Evolutionary conservation across 2,888 invertebrate genomes (phyloP).

Genomic region (Lathronympha strigana): DNA sequence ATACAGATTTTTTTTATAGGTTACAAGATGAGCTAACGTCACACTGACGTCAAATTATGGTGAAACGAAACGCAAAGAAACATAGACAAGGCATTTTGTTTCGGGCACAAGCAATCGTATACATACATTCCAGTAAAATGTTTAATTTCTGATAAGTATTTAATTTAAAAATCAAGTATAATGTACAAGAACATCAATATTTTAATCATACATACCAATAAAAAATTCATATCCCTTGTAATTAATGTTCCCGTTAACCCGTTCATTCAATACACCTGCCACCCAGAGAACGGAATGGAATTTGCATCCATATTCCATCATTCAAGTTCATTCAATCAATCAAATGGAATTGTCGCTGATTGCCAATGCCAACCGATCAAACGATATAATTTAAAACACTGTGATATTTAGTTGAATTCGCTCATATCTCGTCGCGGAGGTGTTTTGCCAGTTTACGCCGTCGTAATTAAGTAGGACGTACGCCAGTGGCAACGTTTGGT

Average conservation of each 20-base stretch:
- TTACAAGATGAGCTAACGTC: too few relatives aligned
- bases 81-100: not conserved
- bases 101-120: not conserved
- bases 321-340: constrained; percentile 58
- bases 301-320: constrained; percentile 45
- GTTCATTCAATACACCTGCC: constrained; percentile 45
- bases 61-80: not conserved
- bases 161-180: not conserved
- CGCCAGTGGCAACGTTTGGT: constrained; percentile 63
- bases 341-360: constrained; percentile 60
- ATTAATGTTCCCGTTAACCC: too few relatives aligned
- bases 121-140: not conserved
- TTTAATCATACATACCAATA: too few relatives aligned
- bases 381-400: constrained; percentile 53
- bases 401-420: constrained; percentile 52
- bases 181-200: too few relatives aligned
- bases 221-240: too few relatives aligned
- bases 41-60: not conserved
- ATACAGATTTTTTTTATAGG: too few relatives aligned
- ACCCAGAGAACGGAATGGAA: constrained; percentile 41
- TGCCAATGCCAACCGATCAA: constrained; percentile 64
- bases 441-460: constrained; percentile 51
- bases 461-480: constrained; percentile 57
- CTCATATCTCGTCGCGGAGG: constrained; percentile 54
- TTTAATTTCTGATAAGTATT: not conserved